phyloP scores from a whole-genome alignment of 2,797 vertebrate species.

The Tokudaia tokunoshimensis region DNA sequence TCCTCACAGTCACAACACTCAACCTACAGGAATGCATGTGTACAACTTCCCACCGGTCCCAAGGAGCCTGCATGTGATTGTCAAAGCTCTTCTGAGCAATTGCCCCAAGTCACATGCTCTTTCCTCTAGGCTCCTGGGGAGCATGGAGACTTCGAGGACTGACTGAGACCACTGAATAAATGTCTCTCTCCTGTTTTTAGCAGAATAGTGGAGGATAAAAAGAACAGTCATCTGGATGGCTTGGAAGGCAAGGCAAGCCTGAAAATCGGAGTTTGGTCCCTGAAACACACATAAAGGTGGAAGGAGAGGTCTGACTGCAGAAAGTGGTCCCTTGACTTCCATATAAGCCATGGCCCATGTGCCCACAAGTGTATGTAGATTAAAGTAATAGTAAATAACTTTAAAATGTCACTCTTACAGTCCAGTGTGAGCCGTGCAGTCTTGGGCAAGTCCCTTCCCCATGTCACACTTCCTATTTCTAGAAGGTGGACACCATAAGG shows the following conservation, averaged over 20 bases:
- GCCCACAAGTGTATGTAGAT: background rate
- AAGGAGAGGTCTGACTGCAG: background rate
- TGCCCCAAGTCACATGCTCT: background rate
- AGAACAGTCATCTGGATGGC: background rate
- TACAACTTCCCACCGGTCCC: background rate
- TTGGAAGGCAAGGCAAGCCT: background rate
- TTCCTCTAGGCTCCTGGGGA: background rate
- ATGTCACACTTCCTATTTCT: background rate
- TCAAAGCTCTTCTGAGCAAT: background rate
- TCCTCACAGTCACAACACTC: background rate
- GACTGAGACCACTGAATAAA: background rate
- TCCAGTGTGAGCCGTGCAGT: accelerated
- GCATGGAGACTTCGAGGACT: accelerated
- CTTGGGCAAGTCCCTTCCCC: background rate
- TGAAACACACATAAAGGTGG: background rate
- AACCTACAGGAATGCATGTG: background rate
- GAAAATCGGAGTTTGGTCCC: background rate
- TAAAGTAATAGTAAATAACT: background rate
- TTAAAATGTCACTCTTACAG: background rate
- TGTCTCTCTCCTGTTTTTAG: background rate
- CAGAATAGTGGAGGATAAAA: background rate
- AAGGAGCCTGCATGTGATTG: accelerated
- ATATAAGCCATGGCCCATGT: background rate
- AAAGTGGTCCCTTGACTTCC: background rate
- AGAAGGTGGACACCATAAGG: background rate